phyloP scores from a whole-genome alignment of 2,113 vertebrate species.

The Limnothrissa miodon region DNA sequence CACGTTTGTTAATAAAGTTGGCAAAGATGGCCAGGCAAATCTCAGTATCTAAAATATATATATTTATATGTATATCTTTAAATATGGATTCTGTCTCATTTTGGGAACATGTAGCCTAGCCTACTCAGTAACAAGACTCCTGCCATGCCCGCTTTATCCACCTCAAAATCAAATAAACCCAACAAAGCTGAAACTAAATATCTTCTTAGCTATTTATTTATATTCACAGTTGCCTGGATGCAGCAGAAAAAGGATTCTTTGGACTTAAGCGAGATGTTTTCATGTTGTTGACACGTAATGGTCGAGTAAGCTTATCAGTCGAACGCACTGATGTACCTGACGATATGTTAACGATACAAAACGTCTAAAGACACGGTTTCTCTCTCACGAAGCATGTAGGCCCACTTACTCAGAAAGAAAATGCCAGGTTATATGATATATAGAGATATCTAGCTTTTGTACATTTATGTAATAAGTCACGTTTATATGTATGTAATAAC shows the following conservation, averaged over 20 bases:
- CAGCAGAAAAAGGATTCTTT: constrained; percentile 98
- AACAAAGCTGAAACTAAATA: constrained; percentile 72
- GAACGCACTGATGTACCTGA: constrained; percentile 70
- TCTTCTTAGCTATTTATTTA: constrained; percentile 72
- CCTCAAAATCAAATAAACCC: constrained; percentile 58
- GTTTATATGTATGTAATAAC: constrained; percentile 87
- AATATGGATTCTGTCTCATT: constrained; percentile 57
- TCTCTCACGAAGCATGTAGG: constrained; percentile 28
- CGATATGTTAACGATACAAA: constrained; percentile 67
- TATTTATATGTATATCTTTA: constrained; percentile 50
- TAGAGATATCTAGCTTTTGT: constrained; percentile 58
- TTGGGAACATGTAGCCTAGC: constrained; percentile 43
- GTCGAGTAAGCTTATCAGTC: constrained; percentile 71
- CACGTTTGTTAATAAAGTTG: constrained; percentile 18
- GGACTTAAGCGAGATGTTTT: constrained; percentile 88
- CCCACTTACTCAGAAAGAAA: constrained; percentile 27
- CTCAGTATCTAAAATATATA: constrained; percentile 19
- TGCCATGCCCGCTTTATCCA: constrained; percentile 57
- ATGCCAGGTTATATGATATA: constrained; percentile 24
- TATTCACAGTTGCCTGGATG: constrained; percentile 97
- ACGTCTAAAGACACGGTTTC: constrained; percentile 57
- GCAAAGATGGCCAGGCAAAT: constrained; percentile 18
- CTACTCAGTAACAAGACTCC: constrained; percentile 48
- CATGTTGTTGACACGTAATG: constrained; percentile 71
- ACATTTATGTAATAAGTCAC: constrained; percentile 66